Evolutionary conservation across 2,888 invertebrate species (phyloP).

Genomic region (Teleogryllus oceanicus): DNA sequence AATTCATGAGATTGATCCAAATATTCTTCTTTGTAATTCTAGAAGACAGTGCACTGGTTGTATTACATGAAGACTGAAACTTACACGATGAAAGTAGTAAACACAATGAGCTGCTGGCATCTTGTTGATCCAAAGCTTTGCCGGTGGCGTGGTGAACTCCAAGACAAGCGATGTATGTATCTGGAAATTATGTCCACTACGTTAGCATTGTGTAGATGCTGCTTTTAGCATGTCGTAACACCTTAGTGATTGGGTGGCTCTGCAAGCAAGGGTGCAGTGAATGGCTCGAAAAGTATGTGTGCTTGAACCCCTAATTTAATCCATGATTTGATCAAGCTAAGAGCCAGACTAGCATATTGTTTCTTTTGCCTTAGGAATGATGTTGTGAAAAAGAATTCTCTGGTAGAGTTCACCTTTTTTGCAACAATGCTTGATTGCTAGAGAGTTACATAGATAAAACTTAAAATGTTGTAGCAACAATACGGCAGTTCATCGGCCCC

Average conservation of each 20-base stretch:
- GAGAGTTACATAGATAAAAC: not conserved
- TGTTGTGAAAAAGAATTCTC: not conserved
- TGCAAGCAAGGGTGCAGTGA: conserved; percentile 6
- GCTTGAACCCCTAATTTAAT: not conserved
- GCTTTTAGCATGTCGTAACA: conserved; percentile 3
- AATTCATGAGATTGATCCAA: not conserved
- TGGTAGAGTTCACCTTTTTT: conserved; percentile 10
- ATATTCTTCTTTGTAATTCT: conserved; percentile 18
- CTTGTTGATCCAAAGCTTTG: conserved; percentile 1
- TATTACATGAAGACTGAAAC: conserved; percentile 12
- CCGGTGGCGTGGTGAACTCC: conserved; percentile 5
- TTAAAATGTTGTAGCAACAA: not conserved
- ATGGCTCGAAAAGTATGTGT: conserved; percentile 6
- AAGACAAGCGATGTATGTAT: conserved; percentile 18
- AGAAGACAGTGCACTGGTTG: not conserved
- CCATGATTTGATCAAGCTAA: conserved; percentile 9
- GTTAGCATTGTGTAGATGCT: conserved; percentile 18
- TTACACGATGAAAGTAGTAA: not conserved
- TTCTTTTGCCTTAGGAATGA: conserved; percentile 1
- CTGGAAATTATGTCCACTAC: conserved; percentile 18
- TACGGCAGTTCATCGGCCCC: not conserved
- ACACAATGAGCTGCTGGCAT: conserved; percentile 1
- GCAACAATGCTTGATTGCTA: conserved; percentile 1
- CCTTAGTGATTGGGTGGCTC: conserved; percentile 9
- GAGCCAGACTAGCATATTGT: conserved; percentile 6